Percentiles rank a stretch among this genome's conserved stretches.
Evolutionary conservation across 1,140 invertebrate species (phyloP).

Genomic region (Archegozetes longisetosus): DNA sequence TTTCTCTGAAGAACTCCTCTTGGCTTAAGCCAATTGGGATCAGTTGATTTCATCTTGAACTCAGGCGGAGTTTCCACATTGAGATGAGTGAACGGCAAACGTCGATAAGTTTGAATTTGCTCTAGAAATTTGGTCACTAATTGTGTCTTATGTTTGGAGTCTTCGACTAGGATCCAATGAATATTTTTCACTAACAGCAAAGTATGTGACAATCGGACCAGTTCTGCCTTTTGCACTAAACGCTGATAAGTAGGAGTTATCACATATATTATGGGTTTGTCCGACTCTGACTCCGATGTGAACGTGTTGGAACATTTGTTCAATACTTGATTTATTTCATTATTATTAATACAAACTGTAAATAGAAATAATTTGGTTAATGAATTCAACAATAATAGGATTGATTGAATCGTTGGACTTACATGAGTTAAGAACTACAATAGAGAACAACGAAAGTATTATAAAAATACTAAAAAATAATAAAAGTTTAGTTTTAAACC

Average conservation of each 20-base stretch:
- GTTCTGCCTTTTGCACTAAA: slow-evolving; percentile 82
- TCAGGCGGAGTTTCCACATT: slow-evolving; percentile 48
- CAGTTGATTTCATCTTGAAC: slow-evolving; percentile 47
- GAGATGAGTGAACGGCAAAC: slow-evolving; percentile 46
- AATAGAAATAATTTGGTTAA: neutral
- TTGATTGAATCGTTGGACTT: neutral
- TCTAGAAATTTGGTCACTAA: slow-evolving; percentile 64
- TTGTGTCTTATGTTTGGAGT: slow-evolving; percentile 51
- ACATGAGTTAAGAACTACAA: neutral
- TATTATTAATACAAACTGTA: neutral
- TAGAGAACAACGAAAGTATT: neutral
- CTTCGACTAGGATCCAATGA: slow-evolving; percentile 93
- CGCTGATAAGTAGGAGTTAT: slow-evolving; percentile 84
- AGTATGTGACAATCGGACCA: slow-evolving; percentile 75
- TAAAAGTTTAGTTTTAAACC: neutral
- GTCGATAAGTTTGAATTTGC: slow-evolving; percentile 35
- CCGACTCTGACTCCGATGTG: neutral
- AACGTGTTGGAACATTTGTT: neutral
- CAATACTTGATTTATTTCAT: neutral
- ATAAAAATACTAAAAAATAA: neutral
- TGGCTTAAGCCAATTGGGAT: slow-evolving; percentile 76
- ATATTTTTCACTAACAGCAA: slow-evolving; percentile 70
- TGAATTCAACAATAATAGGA: neutral
- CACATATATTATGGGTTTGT: slow-evolving; percentile 49
- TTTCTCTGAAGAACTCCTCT: slow-evolving; percentile 89